Percentiles rank a stretch among this genome's conserved stretches.
phyloP scores from a whole-genome alignment of 2,888 invertebrate species.

The Rhagonycha lutea region DNA sequence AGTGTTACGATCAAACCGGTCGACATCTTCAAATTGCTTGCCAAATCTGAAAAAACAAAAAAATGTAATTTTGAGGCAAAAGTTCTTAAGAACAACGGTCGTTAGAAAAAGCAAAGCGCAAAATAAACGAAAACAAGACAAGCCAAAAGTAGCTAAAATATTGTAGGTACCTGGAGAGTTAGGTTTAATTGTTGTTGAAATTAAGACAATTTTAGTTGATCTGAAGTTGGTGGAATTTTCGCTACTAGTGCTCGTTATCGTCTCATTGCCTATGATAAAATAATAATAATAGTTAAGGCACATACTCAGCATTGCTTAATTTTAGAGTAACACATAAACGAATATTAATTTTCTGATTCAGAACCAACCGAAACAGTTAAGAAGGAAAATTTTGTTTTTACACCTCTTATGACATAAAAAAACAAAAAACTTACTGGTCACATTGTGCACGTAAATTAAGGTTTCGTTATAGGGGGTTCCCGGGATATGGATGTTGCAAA shows the following conservation, averaged over 20 bases:
- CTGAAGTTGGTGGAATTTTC: conserved; percentile 22
- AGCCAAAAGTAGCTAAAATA: background rate
- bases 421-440: conserved; percentile 50
- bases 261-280: conserved; percentile 35
- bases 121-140: background rate
- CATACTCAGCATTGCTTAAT: background rate
- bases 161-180: conserved; percentile 12
- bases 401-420: background rate
- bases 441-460: conserved; percentile 61
- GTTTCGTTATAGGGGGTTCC: conserved; percentile 62
- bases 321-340: background rate
- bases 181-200: conserved; percentile 4
- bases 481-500: conserved; percentile 66
- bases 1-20: background rate
- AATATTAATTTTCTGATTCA: background rate
- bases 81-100: background rate
- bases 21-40: background rate
- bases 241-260: conserved; percentile 29
- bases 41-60: background rate
- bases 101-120: background rate
- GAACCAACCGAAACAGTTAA: background rate
- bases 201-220: conserved; percentile 7
- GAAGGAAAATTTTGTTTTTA: background rate
- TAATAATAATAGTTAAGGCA: conserved; percentile 17
- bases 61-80: background rate